Conservation (phyloP, 1,140 invertebrate genomes). For the Brachionus rotundiformis region DNA sequence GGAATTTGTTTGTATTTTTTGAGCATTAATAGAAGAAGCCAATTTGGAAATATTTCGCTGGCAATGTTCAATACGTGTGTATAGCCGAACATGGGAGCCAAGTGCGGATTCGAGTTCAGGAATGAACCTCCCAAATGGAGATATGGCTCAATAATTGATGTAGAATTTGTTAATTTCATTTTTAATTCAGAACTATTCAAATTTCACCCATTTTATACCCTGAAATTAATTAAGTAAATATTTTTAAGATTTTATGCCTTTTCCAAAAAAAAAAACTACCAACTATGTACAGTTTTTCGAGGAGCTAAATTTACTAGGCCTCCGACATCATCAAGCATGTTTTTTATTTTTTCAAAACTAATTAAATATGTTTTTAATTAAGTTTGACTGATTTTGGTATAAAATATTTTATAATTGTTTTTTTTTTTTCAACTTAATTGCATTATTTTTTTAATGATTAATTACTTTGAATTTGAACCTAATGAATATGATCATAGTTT, state of each 20-base stretch:
- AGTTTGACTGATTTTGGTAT: background rate
- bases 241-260: background rate
- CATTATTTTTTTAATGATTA: background rate
- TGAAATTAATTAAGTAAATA: background rate
- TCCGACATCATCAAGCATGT: background rate
- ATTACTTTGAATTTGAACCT: background rate
- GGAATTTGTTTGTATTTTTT: constrained; percentile 49
- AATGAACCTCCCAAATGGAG: background rate
- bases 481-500: background rate
- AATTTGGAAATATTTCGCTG: background rate
- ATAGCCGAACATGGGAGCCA: background rate
- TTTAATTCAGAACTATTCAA: background rate
- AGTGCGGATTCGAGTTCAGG: background rate
- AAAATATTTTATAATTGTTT: background rate
- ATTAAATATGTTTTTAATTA: constrained; percentile 10
- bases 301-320: background rate
- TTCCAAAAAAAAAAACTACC: background rate
- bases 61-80: background rate
- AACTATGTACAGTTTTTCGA: background rate
- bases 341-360: background rate
- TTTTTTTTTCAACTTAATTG: background rate
- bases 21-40: background rate
- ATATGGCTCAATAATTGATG: background rate
- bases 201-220: background rate
- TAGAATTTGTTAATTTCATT: background rate